Evolutionary conservation across 2,797 vertebrate genomes (phyloP).

Genomic region (Botia kubotai): DNA sequence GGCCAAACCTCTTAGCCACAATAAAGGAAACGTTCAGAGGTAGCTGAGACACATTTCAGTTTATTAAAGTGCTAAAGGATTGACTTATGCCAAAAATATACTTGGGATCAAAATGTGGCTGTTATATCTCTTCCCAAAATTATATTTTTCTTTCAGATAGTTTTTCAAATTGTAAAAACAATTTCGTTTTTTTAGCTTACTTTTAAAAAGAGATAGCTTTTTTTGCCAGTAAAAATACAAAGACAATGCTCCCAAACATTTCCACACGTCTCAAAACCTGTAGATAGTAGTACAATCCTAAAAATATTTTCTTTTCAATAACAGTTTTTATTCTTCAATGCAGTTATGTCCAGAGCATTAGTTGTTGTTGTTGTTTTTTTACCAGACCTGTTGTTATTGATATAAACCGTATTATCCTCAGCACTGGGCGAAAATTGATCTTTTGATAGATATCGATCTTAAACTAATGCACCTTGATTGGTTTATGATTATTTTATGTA

Average conservation of each 20-base stretch:
- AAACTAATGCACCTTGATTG: background rate
- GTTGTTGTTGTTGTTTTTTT: background rate
- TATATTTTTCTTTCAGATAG: background rate
- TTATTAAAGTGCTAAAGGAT: conserved; percentile 41
- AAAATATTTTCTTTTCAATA: background rate
- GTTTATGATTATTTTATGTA: background rate
- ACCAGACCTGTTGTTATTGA: background rate
- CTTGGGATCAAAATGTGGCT: too few relatives aligned
- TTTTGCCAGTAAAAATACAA: background rate
- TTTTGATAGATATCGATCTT: conserved; percentile 24
- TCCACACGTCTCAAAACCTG: background rate
- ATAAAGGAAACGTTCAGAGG: conserved; percentile 39
- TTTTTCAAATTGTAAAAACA: background rate
- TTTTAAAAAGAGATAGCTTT: background rate
- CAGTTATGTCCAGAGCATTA: background rate
- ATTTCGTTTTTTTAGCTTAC: background rate
- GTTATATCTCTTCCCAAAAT: background rate
- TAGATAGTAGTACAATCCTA: background rate
- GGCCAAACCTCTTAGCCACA: conserved; percentile 56
- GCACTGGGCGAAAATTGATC: background rate
- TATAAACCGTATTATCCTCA: background rate
- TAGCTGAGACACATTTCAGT: conserved; percentile 36
- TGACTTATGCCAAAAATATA: conserved; percentile 21
- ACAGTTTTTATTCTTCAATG: background rate
- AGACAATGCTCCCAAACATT: background rate